Conservation (phyloP, 2,797 vertebrate genomes). For the Etheostoma nigrum region DNA sequence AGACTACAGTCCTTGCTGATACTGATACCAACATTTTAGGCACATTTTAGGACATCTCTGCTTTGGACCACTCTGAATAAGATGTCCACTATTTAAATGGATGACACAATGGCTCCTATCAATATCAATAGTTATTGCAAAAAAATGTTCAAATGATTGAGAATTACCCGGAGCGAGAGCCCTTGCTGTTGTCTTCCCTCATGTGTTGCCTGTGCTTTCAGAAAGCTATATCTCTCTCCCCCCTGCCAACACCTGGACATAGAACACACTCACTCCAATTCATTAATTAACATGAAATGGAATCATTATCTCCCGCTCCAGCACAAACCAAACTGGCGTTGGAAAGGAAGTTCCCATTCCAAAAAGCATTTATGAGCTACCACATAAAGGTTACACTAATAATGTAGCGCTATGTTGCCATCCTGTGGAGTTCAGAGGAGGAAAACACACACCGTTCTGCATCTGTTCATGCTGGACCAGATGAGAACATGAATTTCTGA, state of each 20-base stretch:
- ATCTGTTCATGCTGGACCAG: conserved; percentile 38
- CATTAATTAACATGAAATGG: conserved; percentile 59
- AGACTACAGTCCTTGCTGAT: too few relatives aligned
- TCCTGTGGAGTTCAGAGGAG: conserved; percentile 72
- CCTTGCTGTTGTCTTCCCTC: not conserved
- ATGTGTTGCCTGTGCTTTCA: conserved; percentile 22
- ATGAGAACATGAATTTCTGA: conserved; percentile 14
- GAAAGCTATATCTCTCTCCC: conserved; percentile 29
- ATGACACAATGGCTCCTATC: not conserved
- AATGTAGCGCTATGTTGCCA: conserved; percentile 71
- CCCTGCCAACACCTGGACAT: conserved; percentile 47
- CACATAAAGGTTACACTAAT: conserved; percentile 60
- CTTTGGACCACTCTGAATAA: not conserved
- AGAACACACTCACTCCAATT: conserved; percentile 33
- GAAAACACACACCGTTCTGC: conserved; percentile 10
- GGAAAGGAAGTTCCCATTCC: conserved; percentile 21
- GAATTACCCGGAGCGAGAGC: conserved; percentile 11
- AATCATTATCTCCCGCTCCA: conserved; percentile 55
- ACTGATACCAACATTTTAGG: too few relatives aligned
- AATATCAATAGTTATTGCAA: not conserved
- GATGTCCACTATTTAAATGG: not conserved
- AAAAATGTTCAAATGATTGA: not conserved
- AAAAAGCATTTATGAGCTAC: conserved; percentile 42
- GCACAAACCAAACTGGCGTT: conserved; percentile 31
- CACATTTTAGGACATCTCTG: too few relatives aligned